A percentile compares a stretch with the other conserved stretches of the same genome.
These are phyloP conservation scores for Adelphocoris suturalis DNA, from an alignment of 2,888 invertebrate species.

Conservation along the genomic window DNA sequence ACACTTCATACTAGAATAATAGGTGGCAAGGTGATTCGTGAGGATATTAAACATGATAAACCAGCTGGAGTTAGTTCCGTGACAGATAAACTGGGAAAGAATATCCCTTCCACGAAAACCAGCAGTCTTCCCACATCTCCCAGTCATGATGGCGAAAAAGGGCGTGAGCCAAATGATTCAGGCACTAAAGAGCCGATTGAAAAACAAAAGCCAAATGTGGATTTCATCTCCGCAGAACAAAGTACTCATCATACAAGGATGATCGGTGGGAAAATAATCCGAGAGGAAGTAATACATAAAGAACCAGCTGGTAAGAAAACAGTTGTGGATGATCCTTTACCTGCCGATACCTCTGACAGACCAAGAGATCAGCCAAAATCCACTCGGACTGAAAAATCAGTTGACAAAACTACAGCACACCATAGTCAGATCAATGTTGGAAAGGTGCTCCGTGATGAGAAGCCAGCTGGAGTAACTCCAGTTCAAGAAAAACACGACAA, in stretches of 20 bases:
- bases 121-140: background rate
- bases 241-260: constrained; percentile 21
- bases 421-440: constrained; percentile 73
- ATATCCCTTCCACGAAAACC: background rate
- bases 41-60: background rate
- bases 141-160: background rate
- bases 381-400: background rate
- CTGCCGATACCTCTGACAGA: background rate
- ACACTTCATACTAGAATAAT: constrained; percentile 32
- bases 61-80: constrained; percentile 53
- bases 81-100: background rate
- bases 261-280: constrained; percentile 7
- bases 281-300: constrained; percentile 30
- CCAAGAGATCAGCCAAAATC: background rate
- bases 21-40: constrained; percentile 48
- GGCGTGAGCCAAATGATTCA: background rate
- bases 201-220: background rate
- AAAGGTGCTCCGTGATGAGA: constrained; percentile 71
- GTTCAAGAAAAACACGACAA: background rate
- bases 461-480: constrained; percentile 10
- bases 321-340: background rate
- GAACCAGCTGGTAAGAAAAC: constrained; percentile 24
- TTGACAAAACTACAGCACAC: background rate
- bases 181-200: background rate
- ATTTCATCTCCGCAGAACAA: background rate